A percentile compares a stretch with the other conserved stretches of the same genome.
Evolutionary conservation across 2,797 vertebrate species (phyloP).

Genomic region (Epinephelus awoara): DNA sequence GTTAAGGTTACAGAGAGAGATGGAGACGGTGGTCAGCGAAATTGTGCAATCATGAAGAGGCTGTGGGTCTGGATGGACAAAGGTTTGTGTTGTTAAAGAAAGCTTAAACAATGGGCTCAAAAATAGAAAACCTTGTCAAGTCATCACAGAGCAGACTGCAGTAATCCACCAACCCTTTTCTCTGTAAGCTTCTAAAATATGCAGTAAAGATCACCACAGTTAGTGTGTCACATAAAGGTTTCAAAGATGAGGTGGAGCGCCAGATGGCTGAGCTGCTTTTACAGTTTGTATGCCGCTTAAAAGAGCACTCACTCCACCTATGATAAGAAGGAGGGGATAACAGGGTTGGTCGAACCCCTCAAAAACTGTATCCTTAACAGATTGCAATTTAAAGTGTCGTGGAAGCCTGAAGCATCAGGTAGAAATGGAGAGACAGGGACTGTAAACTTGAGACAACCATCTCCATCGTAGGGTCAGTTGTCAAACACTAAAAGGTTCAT

Average conservation of each 20-base stretch:
- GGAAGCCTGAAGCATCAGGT: no score
- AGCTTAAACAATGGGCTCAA: neutral
- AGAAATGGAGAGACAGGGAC: no score
- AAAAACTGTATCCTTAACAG: no score
- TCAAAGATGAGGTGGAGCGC: slow-evolving; percentile 6
- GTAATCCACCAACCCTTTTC: neutral
- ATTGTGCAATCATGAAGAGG: neutral
- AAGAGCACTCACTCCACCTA: neutral
- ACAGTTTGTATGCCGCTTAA: neutral
- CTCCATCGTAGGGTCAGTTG: no score
- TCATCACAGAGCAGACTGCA: neutral
- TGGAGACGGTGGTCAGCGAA: neutral
- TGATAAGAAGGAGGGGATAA: neutral
- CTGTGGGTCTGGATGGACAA: neutral
- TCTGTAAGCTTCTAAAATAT: slow-evolving; percentile 14
- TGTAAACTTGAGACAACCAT: no score
- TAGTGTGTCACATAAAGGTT: slow-evolving; percentile 45
- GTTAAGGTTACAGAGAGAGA: no score
- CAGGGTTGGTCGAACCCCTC: no score
- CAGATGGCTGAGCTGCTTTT: slow-evolving; percentile 22
- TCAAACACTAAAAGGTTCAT: no score
- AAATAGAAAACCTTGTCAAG: neutral
- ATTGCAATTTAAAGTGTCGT: no score
- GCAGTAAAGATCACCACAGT: slow-evolving; percentile 36
- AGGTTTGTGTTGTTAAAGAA: neutral